Base-by-base conservation (phyloP, 2,888 invertebrate genomes). In the Agrotis clavis region DNA sequence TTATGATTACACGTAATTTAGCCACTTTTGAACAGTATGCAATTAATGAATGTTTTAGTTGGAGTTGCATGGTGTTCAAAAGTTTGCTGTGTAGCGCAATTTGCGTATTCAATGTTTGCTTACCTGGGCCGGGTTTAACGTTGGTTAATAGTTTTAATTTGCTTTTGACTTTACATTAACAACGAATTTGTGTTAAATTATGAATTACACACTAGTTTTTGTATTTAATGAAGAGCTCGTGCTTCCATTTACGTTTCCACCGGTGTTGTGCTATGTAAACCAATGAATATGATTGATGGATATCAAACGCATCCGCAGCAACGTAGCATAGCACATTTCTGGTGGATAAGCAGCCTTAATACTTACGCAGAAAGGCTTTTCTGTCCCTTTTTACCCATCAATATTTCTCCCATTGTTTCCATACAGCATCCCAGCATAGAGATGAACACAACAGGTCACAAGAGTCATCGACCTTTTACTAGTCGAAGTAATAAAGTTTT, bases 401-500 rank as follows among this genome's bases (percentile, higher is more conserved):
- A n/a, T n/a, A 30, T 21, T 19, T 25, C 1, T 11, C 13, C 35
- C 41, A 48, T 53, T 48, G 16, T 60, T 16, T 4, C 16, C 48
- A 41, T 74, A 30, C 57, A 70, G 45, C 60, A 61, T 65, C 21
- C 51, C 13, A 41, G 53, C 21, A 65, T 77, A 81, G n/a, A 65
- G n/a, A 41, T 30, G 21, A 47, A 63, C 30, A 35, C 47, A 41
- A 60, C 67, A 67, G 77, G 65, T 72, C 71, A 72, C 51, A 25
- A 53, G 71, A 77, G 85, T 82, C 83, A 71, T 67, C 71, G 83
- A 84, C 82, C 87, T 83, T 74, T 56, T 67, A 50, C 72, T 48
- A 77, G 77, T 30, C 54, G 75, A 13, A 45, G 79, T 90, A 87
- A 90, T 89, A 86, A 84, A 88, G 81, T 87, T 89, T 86, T 86